Evolutionary conservation across 2,888 invertebrate species (phyloP).

Genomic region (Synanthedon formicaeformis): DNA sequence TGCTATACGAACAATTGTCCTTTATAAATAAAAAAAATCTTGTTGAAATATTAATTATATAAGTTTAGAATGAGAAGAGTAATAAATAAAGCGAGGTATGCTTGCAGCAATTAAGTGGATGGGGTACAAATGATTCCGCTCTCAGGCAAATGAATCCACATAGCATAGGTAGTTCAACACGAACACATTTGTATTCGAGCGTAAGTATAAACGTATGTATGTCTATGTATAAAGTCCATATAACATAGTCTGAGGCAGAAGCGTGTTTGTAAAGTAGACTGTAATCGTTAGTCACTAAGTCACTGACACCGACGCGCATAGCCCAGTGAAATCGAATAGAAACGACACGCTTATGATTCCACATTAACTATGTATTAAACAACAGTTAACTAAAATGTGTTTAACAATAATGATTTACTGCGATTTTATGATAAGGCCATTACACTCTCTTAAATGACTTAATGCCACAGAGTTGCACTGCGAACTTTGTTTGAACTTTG

Average conservation of each 20-base stretch:
- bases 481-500: too few species aligned
- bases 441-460: too few species aligned
- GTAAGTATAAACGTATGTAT: neutral
- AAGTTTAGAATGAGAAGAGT: too few species aligned
- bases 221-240: slow-evolving; percentile 1
- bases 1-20: too few species aligned
- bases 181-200: slow-evolving; percentile 9
- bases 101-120: slow-evolving; percentile 3
- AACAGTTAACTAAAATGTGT: neutral
- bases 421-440: too few species aligned
- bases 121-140: slow-evolving; percentile 8
- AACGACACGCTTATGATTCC: slow-evolving; percentile 24
- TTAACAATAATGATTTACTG: neutral
- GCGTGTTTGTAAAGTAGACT: slow-evolving; percentile 34
- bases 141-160: slow-evolving; percentile 15
- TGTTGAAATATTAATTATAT: too few species aligned
- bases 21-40: too few species aligned
- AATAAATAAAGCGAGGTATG: too few species aligned
- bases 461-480: too few species aligned
- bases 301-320: slow-evolving; percentile 43
- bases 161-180: slow-evolving; percentile 6
- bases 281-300: slow-evolving; percentile 43
- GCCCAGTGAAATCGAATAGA: slow-evolving; percentile 32
- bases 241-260: slow-evolving; percentile 16
- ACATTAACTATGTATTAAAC: neutral